Conservation (phyloP, 2,888 invertebrate species). For the Eutolmus rufibarbis region DNA sequence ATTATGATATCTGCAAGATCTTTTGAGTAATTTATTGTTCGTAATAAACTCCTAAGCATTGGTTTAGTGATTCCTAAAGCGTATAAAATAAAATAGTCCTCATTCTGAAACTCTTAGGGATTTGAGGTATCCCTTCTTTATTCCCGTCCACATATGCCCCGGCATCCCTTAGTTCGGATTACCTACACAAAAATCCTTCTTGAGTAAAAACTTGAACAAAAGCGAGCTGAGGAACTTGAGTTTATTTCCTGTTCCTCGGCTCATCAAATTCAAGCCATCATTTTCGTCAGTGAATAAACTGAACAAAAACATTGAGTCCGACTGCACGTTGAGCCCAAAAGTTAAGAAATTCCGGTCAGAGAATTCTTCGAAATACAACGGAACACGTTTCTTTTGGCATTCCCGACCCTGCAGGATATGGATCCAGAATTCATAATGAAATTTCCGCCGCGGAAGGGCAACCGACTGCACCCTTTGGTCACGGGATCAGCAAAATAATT, state of each 20-base stretch:
- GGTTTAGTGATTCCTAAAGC: not conserved
- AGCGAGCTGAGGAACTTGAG: not conserved
- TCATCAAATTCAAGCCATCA: not conserved
- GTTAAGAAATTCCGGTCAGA: not conserved
- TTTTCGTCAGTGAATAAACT: not conserved
- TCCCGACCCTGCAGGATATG: not conserved
- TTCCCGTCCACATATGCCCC: not conserved
- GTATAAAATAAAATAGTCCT: not conserved
- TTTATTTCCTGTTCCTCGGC: not conserved
- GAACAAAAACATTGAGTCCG: not conserved
- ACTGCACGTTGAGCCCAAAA: not conserved
- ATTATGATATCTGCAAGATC: too few relatives aligned
- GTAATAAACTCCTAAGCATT: too few relatives aligned
- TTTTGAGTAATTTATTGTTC: too few relatives aligned
- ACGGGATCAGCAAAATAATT: not conserved
- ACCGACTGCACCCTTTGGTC: not conserved
- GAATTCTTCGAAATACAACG: not conserved
- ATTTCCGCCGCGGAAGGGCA: not conserved
- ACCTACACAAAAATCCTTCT: not conserved
- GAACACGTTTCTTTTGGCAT: not conserved
- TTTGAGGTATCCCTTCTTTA: not conserved
- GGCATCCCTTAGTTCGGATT: not conserved
- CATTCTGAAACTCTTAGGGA: not conserved
- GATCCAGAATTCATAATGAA: slow-evolving; percentile 15
- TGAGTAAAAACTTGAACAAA: not conserved